Evolutionary conservation across 2,113 vertebrate species (phyloP), one percentile per base, ranked within the genome.

Genomic region (Malurus elegans): DNA sequence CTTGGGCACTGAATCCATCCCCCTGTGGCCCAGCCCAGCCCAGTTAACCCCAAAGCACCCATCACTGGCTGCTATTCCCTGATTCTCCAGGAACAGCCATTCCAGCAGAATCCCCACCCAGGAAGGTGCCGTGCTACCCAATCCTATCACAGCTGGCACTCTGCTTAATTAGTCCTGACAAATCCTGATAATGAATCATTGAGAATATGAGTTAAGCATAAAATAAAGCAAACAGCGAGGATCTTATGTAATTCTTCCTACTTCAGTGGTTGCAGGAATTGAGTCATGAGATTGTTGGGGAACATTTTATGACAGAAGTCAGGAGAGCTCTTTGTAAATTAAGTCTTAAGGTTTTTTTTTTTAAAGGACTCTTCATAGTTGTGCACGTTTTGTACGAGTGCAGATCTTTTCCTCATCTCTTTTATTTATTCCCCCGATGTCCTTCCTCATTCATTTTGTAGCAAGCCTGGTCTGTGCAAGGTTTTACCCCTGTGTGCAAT

Each of bases 181-280:
- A 94, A 84, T 17, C 92, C 70, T 56, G 53, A 62, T 96, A 90
- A 90, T 79, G 86, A 97, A 89, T 95, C 93, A 92, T 14, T 91
- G 92, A 57, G 81, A 89, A 65, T 31, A 16, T 19, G 80, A 92
- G 70, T 79, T 90, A 85, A 70, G 50, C 86, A 84, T 12, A 69
- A 80, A 70, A 80, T 34, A 51, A 76, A 88, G 67, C 86, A 70
- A 88, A 51, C 19, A 56, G 65, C 73, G n/a, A 84, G 84, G 60
- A 18, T 50, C 89, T 92, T 82, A 50, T 70, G 62, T 60, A 85
- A 92, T 81, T 69, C 89, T 91, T 45, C 54, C 80, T 61, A 42
- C 80, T 89, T 93, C 73, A 48, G 10, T 60, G 86, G 89, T 66
- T 95, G 90, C 62, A 71, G 72, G 48, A 90, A 92, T 67, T 60